Evolutionary conservation across 2,797 vertebrate genomes (phyloP), one percentile per base, ranked within the genome.

Genomic region (Gobionotothen gibberifrons): DNA sequence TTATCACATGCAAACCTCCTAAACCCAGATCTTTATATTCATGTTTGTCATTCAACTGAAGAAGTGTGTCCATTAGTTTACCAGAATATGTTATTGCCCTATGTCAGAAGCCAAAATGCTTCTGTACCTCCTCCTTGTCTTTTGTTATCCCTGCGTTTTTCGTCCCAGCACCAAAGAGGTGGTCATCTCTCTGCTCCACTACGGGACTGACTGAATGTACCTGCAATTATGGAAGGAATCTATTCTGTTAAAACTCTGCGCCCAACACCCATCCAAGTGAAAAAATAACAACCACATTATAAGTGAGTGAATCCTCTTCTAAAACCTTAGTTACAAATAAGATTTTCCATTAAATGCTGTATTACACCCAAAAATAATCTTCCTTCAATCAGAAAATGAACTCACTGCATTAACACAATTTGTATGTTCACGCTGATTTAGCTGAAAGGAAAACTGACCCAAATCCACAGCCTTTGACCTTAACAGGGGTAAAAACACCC

Each of bases 1-100:
- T 81, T 66, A n/a, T 77, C 22, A 46, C 89, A 92, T 91, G 92
- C 92, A 91, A 79, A 84, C 32, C 79, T 78, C 59, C 81, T 43
- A 48, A 82, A 75, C 72, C 70, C 47, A 57, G 48, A n/a, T 4
- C 3, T 19, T 14, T 29, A 73, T 72, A 47, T 75, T 66, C 13
- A 76, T 44, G 42, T 77, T 80, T 67, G 5, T 81, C 39, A 32
- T 80, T 60, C 69, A 76, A 69, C 22, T 73, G 32, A 67, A 69
- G 15, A 57, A 60, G 14, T 15, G 40, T 29, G 53, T 79, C 72
- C 32, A 43, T 80, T 81, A 64, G 47, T 64, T 56, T 21, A 74
- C 73, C 36, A 57, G 46, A 82, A 69, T 66, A 19, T 53, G 53
- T 74, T 83, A 83, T 84, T 80, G 83, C 80, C 72, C 21, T 46